phyloP scores from a whole-genome alignment of 2,888 invertebrate genomes.

The Drosophila helvetica region DNA sequence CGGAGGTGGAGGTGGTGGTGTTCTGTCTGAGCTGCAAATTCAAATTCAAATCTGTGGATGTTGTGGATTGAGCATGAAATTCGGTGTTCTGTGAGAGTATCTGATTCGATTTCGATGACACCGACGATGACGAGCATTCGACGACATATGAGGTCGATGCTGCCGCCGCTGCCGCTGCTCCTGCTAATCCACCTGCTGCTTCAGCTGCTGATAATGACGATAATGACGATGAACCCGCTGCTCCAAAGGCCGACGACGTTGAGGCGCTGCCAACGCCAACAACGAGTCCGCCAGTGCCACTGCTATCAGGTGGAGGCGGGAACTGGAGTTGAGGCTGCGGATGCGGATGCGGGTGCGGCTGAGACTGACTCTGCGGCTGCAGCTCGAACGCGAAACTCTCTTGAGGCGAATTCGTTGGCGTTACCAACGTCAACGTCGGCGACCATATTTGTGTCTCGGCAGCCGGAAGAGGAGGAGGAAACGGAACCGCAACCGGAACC shows the following conservation, averaged over 20 bases:
- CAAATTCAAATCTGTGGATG: constrained; percentile 78
- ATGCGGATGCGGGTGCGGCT: constrained; percentile 4
- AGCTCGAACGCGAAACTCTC: constrained; percentile 62
- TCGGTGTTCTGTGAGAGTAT: constrained; percentile 32
- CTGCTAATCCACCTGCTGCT: constrained; percentile 16
- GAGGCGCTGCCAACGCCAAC: constrained; percentile 70
- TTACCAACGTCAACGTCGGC: constrained; percentile 73
- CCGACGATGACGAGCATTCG: constrained; percentile 57
- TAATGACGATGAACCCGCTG: constrained; percentile 32
- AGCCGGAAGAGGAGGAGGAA: background rate
- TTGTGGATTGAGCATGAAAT: constrained; percentile 72
- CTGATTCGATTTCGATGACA: constrained; percentile 55
- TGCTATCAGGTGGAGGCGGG: constrained; percentile 6
- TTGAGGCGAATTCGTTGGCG: constrained; percentile 77
- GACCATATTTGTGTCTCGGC: constrained; percentile 51
- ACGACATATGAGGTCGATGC: constrained; percentile 62
- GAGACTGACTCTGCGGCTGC: constrained; percentile 12
- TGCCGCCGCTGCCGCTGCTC: constrained; percentile 17
- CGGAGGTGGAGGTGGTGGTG: constrained; percentile 43
- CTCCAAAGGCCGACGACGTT: constrained; percentile 44
- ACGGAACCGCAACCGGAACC: constrained; percentile 7
- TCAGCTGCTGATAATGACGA: constrained; percentile 17
- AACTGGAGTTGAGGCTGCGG: background rate
- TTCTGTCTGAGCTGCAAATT: constrained; percentile 77
- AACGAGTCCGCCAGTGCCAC: constrained; percentile 45